A percentile compares a stretch with the other conserved stretches of the same genome.
These are phyloP conservation scores for Phalera bucephala DNA, from an alignment of 2,888 invertebrate genomes.

Conservation along the genomic window DNA sequence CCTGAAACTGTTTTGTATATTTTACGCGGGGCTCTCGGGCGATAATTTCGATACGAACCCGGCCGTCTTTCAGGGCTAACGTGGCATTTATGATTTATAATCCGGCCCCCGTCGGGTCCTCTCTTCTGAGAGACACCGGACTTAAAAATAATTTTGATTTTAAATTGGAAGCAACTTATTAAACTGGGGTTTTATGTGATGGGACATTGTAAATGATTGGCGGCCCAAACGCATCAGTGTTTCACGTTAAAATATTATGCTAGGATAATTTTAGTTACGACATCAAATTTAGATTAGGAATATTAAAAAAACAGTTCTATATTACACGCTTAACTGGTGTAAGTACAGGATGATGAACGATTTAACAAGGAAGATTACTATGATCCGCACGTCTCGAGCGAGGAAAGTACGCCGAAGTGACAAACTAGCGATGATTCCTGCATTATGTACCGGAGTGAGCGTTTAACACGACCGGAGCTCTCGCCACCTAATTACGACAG, in stretches of 20 bases:
- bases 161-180: slow-evolving; percentile 77
- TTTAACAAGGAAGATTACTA: not conserved
- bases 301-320: too few species aligned
- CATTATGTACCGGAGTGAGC: slow-evolving; percentile 31
- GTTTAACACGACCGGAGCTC: slow-evolving; percentile 45
- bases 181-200: slow-evolving; percentile 62
- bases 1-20: slow-evolving; percentile 77
- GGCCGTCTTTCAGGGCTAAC: slow-evolving; percentile 59
- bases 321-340: not conserved
- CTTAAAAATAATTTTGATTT: slow-evolving; percentile 74
- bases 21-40: slow-evolving; percentile 65
- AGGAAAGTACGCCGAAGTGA: slow-evolving; percentile 28
- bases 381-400: slow-evolving; percentile 2
- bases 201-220: slow-evolving; percentile 52
- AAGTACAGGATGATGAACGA: not conserved
- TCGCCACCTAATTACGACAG: slow-evolving; percentile 77
- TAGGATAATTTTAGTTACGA: too few species aligned
- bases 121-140: slow-evolving; percentile 68
- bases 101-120: slow-evolving; percentile 70
- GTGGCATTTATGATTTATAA: slow-evolving; percentile 81
- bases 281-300: too few species aligned
- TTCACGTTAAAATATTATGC: not conserved
- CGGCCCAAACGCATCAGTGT: slow-evolving; percentile 15
- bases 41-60: slow-evolving; percentile 73
- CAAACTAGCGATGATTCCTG: slow-evolving; percentile 33